phyloP scores from a whole-genome alignment of 2,888 invertebrate genomes.

The Exephanes ischioxanthus region DNA sequence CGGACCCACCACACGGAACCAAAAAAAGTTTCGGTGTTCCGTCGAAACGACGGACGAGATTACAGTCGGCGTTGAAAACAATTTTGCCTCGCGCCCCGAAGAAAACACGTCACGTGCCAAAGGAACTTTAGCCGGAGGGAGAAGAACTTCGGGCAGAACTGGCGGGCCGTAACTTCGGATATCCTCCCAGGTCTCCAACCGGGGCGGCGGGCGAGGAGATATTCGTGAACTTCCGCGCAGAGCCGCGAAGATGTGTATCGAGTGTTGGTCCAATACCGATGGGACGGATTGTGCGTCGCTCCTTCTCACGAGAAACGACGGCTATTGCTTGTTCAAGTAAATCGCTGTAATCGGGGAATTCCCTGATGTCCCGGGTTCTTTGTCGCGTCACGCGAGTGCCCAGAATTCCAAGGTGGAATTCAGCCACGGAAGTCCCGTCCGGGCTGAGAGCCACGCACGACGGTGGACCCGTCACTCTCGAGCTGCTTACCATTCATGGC shows the following conservation, averaged over 20 bases:
- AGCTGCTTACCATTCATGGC: conserved; percentile 6
- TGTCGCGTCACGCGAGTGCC: not conserved
- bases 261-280: not conserved
- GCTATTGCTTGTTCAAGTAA: conserved; percentile 9
- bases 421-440: not conserved
- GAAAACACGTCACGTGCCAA: conserved; percentile 6
- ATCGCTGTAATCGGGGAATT: conserved; percentile 5
- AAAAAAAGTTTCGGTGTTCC: not conserved
- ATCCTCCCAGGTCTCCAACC: not conserved
- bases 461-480: not conserved
- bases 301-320: conserved; percentile 6
- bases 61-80: conserved; percentile 1
- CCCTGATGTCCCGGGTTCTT: not conserved
- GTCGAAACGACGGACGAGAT: conserved; percentile 1
- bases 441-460: not conserved
- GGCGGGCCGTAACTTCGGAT: not conserved
- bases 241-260: conserved; percentile 14
- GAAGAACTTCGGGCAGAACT: not conserved
- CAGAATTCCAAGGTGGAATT: conserved; percentile 8
- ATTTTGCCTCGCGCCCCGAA: not conserved
- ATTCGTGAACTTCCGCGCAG: conserved; percentile 9
- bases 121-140: conserved; percentile 18
- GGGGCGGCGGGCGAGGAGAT: not conserved
- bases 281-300: not conserved
- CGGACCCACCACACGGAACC: not conserved